Conservation (phyloP, 2,888 invertebrate species). For the Muschampia plurimacula region DNA sequence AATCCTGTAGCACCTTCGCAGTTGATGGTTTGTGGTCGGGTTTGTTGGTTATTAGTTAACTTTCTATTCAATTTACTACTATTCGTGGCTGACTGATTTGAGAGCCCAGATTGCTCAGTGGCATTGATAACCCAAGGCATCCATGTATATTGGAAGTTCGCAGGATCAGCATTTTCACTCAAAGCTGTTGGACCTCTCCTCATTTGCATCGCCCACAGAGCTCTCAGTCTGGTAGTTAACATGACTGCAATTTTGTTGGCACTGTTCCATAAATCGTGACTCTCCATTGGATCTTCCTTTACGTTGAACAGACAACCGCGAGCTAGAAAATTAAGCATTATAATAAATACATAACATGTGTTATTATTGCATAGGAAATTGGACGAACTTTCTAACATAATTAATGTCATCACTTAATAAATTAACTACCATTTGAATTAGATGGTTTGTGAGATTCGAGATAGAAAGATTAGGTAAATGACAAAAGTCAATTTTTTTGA, state of each 20-base stretch:
- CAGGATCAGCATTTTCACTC: slow-evolving; percentile 87
- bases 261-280: slow-evolving; percentile 87
- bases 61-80: slow-evolving; percentile 11
- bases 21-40: slow-evolving; percentile 50
- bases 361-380: not conserved
- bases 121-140: slow-evolving; percentile 81
- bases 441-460: not conserved
- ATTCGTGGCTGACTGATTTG: not conserved
- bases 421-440: not conserved
- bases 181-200: slow-evolving; percentile 75
- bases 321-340: slow-evolving; percentile 63
- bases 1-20: slow-evolving; percentile 66
- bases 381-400: too few relatives aligned
- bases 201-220: slow-evolving; percentile 79
- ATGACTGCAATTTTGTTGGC: slow-evolving; percentile 79
- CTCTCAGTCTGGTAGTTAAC: slow-evolving; percentile 71
- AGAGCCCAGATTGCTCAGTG: slow-evolving; percentile 4
- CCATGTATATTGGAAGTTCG: slow-evolving; percentile 90
- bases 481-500: too few relatives aligned
- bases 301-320: slow-evolving; percentile 92
- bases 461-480: too few relatives aligned
- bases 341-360: not conserved
- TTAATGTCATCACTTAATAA: too few relatives aligned
- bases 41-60: slow-evolving; percentile 51
- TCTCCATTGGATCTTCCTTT: slow-evolving; percentile 92